A percentile compares a stretch with the other conserved stretches of the same genome.
Evolutionary conservation across 2,797 vertebrate species (phyloP).

Genomic region (Delichon dasypus): DNA sequence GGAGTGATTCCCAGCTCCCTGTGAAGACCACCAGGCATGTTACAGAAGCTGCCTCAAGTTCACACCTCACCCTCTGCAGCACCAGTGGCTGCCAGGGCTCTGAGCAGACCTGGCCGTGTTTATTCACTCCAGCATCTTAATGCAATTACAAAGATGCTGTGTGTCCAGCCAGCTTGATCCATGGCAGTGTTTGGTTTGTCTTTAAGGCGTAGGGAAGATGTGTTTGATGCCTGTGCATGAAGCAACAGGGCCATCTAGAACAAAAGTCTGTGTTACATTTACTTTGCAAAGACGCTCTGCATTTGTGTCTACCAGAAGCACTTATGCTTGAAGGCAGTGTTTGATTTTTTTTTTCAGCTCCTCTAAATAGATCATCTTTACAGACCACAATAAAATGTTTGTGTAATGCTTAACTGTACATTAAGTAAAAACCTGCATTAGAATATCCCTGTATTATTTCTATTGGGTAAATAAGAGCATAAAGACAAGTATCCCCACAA

Average conservation of each 20-base stretch:
- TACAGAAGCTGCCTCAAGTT: neutral
- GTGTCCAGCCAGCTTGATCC: neutral
- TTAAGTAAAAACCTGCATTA: constrained; percentile 52
- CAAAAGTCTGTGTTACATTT: neutral
- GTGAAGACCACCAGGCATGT: neutral
- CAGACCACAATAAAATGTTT: constrained; percentile 55
- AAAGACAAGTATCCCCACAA: constrained; percentile 48
- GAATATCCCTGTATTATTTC: constrained; percentile 22
- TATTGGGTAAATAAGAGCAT: constrained; percentile 17
- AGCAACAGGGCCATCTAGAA: neutral
- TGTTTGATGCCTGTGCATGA: neutral
- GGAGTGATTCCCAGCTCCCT: neutral
- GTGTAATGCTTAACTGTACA: constrained; percentile 47
- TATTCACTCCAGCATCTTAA: neutral
- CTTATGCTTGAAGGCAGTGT: neutral
- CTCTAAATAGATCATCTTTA: constrained; percentile 47
- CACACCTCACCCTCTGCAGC: neutral
- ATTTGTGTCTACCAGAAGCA: neutral
- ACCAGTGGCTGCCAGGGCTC: rapidly evolving
- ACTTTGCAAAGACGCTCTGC: neutral
- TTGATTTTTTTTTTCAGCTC: neutral
- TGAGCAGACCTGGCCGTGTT: neutral
- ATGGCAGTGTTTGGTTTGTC: neutral
- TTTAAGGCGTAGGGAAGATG: neutral
- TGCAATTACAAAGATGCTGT: neutral